phyloP scores from a whole-genome alignment of 1,140 invertebrate genomes.

The Listronotus bonariensis region DNA sequence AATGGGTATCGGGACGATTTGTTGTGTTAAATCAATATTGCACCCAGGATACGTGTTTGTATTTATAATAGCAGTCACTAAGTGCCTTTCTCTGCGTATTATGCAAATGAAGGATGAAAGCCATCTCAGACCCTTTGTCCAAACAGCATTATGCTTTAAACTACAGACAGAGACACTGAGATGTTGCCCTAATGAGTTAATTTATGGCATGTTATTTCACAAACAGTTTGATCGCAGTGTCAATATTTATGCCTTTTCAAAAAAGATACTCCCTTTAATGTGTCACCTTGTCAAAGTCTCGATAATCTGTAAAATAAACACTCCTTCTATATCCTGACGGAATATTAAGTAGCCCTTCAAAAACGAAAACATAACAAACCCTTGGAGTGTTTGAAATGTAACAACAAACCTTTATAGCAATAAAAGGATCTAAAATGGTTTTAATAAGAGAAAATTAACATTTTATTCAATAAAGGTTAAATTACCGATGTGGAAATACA shows the following conservation, averaged over 20 bases:
- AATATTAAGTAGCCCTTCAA: no score
- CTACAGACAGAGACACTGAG: conserved; percentile 42
- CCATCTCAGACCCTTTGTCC: conserved; percentile 50
- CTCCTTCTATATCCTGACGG: conserved; percentile 7
- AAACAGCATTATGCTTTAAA: conserved; percentile 50
- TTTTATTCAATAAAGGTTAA: neutral
- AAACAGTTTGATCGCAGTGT: conserved; percentile 48
- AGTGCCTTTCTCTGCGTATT: conserved; percentile 50
- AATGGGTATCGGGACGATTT: no score
- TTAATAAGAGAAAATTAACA: neutral
- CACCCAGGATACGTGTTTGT: conserved; percentile 43
- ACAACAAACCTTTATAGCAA: conserved; percentile 1
- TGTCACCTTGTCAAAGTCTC: conserved; percentile 24
- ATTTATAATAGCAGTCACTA: conserved; percentile 52
- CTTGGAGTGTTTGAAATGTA: neutral
- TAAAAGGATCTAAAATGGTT: neutral
- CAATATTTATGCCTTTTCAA: conserved; percentile 51
- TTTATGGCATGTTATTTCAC: conserved; percentile 54
- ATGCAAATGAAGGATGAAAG: conserved; percentile 53
- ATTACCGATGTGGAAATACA: no score
- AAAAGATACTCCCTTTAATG: conserved; percentile 37
- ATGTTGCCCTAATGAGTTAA: conserved; percentile 53
- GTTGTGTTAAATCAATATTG: conserved; percentile 29
- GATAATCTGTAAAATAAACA: conserved; percentile 39
- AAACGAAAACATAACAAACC: no score